Conservation (phyloP, 2,797 vertebrate species). For the Benthosema pterotum region DNA sequence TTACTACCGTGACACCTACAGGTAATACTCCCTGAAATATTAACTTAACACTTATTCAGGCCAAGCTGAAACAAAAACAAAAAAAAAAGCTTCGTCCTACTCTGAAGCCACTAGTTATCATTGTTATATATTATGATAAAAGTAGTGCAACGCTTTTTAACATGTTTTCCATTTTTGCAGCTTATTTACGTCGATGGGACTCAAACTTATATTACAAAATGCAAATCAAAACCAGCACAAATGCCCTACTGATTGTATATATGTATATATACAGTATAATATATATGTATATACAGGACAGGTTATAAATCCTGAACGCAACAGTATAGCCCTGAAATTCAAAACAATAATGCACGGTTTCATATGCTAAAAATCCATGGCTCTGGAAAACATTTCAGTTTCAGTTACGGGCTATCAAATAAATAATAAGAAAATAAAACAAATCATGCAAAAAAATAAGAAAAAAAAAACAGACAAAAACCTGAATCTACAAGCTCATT, state of each 20-base stretch:
- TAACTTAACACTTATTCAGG: too few species aligned
- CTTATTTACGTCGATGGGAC: not conserved
- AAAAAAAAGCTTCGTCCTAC: too few species aligned
- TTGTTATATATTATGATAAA: too few species aligned
- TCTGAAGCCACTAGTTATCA: too few species aligned
- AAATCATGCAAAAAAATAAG: too few species aligned
- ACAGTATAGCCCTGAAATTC: too few species aligned
- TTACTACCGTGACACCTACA: too few species aligned
- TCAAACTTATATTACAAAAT: slow-evolving; percentile 22
- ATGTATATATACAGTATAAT: not conserved
- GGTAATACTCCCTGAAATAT: too few species aligned
- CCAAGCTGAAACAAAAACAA: too few species aligned
- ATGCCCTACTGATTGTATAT: not conserved
- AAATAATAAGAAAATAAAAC: not conserved
- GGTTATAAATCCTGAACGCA: not conserved
- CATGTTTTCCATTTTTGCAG: not conserved
- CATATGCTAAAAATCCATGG: slow-evolving; percentile 5
- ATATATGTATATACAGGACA: not conserved
- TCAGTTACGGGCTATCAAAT: slow-evolving; percentile 6
- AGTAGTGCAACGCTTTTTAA: not conserved
- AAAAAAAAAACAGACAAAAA: not conserved
- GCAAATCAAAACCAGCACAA: slow-evolving; percentile 12
- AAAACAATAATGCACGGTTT: slow-evolving; percentile 16
- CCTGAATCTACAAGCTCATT: not conserved
- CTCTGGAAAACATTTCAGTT: slow-evolving; percentile 2